Base-by-base conservation (phyloP, 2,113 vertebrate genomes). In the Nibea albiflora region DNA sequence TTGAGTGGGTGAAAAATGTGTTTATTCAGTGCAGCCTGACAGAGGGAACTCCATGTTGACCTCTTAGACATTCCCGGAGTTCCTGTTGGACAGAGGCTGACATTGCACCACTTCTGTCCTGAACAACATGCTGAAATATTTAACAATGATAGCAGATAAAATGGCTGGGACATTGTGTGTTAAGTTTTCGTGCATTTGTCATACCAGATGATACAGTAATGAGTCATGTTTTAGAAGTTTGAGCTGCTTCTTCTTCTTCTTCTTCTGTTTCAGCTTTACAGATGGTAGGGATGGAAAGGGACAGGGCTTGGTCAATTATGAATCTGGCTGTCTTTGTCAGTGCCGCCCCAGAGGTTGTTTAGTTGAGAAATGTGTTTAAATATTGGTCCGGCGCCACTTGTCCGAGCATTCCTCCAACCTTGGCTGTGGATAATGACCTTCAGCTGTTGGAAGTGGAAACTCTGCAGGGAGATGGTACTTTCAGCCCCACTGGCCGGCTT, bases 361-460 rank as follows among this genome's bases (percentile, higher is more conserved):
- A 24, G 31, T 62, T 81, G 80, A 85, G 84, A 85, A 81, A 81
- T 80, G 80, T 86, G 78, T 90, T 86, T 87, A 84, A 89, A 93
- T 67, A 81, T 82, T 89, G 85, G 84, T 65, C 72, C 46, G 93
- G 90, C 89, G 87, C 90, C 90, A 67, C 77, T 86, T 15, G 84
- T 90, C 83, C 35, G 5, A 80, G 66, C 78, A 85, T 90, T 91
- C 76, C 66, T 78, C 85, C 78, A 79, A 89, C 76, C 90, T 83
- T 70, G 78, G 73, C 86, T 73, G 72, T 44, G 68, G 84, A 84
- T 95, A 93, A 92, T 91, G 88, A 92, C 87, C 85, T 87, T 92
- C 95, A 95, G 94, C 94, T 95, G 95, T 93, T 91, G 77, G 88
- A 88, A 85, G 86, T 90, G 84, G 89, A 92, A 92, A 89, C 80